phyloP scores from a whole-genome alignment of 2,888 invertebrate species.

The Conchocele bisecta region DNA sequence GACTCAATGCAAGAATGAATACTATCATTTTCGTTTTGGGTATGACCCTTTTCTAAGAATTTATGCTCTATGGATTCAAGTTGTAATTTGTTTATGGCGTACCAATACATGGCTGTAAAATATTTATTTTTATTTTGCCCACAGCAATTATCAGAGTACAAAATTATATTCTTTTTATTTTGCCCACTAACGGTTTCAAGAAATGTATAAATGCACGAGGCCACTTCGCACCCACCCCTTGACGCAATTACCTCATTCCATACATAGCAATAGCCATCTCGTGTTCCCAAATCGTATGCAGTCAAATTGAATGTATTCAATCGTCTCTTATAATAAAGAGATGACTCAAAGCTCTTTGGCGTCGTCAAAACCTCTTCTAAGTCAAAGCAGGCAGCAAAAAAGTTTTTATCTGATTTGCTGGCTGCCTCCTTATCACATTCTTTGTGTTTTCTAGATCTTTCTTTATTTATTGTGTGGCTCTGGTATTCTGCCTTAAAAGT shows the following conservation, averaged over 20 bases:
- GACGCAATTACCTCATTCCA: constrained; percentile 45
- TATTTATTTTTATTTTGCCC: constrained; percentile 51
- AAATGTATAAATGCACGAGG: constrained; percentile 35
- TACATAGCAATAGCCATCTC: constrained; percentile 22
- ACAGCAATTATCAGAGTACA: constrained; percentile 45
- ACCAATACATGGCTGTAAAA: constrained; percentile 40
- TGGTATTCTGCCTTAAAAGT: constrained; percentile 5
- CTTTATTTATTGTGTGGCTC: constrained; percentile 24
- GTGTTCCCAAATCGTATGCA: constrained; percentile 30
- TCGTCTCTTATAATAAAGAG: constrained; percentile 35
- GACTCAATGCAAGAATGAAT: neutral
- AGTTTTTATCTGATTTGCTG: neutral
- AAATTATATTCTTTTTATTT: constrained; percentile 28
- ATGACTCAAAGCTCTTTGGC: constrained; percentile 38
- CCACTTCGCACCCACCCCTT: constrained; percentile 41
- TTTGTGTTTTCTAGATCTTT: constrained; percentile 25
- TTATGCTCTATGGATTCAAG: constrained; percentile 34
- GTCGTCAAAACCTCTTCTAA: constrained; percentile 39
- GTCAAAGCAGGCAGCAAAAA: constrained; percentile 37
- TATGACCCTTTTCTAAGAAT: constrained; percentile 24
- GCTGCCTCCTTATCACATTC: constrained; percentile 23
- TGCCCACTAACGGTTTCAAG: constrained; percentile 10
- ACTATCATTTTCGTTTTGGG: constrained; percentile 1
- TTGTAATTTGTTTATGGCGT: constrained; percentile 32
- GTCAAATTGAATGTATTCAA: constrained; percentile 39